These are phyloP conservation scores for Cremastobaeus sp. DNA, from an alignment of 2,888 invertebrate genomes.

Conservation along the genomic window DNA sequence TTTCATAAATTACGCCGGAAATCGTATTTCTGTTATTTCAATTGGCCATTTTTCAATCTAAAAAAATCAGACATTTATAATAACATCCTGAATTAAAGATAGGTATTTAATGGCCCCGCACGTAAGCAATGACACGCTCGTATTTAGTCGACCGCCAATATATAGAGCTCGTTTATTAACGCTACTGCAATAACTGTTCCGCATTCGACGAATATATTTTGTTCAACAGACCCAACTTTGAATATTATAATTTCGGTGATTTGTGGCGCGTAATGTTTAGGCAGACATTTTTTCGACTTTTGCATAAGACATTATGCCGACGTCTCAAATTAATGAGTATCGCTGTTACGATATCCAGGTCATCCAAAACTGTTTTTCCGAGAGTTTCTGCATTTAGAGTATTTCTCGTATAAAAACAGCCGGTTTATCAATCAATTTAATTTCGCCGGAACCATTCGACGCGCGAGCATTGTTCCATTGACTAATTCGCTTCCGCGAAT, in stretches of 20 bases:
- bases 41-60: neutral
- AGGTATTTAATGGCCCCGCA: slow-evolving; percentile 3
- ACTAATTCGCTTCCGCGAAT: neutral
- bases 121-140: neutral
- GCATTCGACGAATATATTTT: neutral
- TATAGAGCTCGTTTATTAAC: no score
- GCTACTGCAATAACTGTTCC: neutral
- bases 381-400: slow-evolving; percentile 39
- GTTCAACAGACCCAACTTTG: neutral
- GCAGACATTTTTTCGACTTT: slow-evolving; percentile 44
- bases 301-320: slow-evolving; percentile 48
- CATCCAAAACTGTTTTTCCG: slow-evolving; percentile 53
- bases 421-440: slow-evolving; percentile 21
- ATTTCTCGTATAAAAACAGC: slow-evolving; percentile 5
- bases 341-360: slow-evolving; percentile 50
- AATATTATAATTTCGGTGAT: slow-evolving; percentile 31
- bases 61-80: neutral
- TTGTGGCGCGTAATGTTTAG: slow-evolving; percentile 37
- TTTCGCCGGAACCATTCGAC: neutral
- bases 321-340: slow-evolving; percentile 54
- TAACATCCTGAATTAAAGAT: slow-evolving; percentile 3
- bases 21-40: neutral
- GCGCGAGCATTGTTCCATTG: neutral
- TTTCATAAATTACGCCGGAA: neutral
- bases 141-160: neutral